Conservation (phyloP, 2,797 vertebrate species). For the Amblyraja radiata region DNA sequence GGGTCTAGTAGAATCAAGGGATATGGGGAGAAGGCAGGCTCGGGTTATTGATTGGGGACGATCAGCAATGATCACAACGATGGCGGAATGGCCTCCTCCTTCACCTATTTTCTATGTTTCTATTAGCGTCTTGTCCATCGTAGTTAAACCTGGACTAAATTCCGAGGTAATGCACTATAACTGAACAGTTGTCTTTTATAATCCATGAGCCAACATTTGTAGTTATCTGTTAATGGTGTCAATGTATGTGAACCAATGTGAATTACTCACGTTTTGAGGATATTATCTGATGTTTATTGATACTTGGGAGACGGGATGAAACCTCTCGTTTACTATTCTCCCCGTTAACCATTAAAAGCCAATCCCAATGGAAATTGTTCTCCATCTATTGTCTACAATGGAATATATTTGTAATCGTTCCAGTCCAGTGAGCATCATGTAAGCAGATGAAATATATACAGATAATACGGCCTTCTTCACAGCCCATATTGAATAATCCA, state of each 20-base stretch:
- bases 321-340: neutral
- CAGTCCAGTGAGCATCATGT: neutral
- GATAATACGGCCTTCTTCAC: neutral
- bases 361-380: neutral
- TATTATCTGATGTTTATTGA: neutral
- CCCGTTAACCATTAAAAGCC: neutral
- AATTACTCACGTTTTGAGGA: neutral
- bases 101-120: no score
- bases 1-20: no score
- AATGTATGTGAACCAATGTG: neutral
- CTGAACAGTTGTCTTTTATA: neutral
- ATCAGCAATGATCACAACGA: no score
- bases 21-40: no score
- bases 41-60: no score
- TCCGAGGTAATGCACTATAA: neutral
- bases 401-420: neutral
- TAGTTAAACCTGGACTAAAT: neutral
- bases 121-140: neutral
- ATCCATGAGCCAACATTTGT: no score
- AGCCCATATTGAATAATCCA: neutral
- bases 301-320: neutral
- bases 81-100: no score
- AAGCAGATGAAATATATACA: neutral
- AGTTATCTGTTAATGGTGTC: neutral
- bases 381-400: neutral